phyloP scores from a whole-genome alignment of 2,797 vertebrate genomes.

The Centroberyx gerrardi region DNA sequence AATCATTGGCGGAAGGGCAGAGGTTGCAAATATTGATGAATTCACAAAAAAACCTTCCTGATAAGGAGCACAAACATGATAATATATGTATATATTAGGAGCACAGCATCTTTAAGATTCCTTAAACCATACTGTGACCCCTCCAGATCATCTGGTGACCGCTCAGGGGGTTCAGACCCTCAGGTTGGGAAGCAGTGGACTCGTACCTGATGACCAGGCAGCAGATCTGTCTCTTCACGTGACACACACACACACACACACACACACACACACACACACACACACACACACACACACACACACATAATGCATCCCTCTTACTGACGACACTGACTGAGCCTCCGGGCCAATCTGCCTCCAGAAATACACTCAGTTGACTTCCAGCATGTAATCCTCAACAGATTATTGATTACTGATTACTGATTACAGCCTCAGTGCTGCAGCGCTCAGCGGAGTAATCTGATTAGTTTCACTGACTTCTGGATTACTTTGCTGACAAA shows the following conservation, averaged over 20 bases:
- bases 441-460: too few species aligned
- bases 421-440: too few species aligned
- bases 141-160: not conserved
- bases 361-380: constrained; percentile 56
- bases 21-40: too few species aligned
- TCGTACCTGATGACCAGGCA: not conserved
- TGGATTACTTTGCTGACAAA: too few species aligned
- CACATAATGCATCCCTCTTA: constrained; percentile 67
- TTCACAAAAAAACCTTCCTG: too few species aligned
- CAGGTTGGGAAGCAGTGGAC: not conserved
- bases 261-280: constrained; percentile 36
- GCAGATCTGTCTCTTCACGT: constrained; percentile 18
- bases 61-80: too few species aligned
- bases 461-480: too few species aligned
- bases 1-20: too few species aligned
- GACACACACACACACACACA: constrained; percentile 32
- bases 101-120: too few species aligned
- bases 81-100: too few species aligned
- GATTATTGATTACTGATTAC: not conserved
- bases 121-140: too few species aligned
- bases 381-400: constrained; percentile 42
- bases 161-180: not conserved
- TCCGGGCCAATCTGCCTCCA: constrained; percentile 57
- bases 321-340: constrained; percentile 46
- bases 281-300: constrained; percentile 13